These are phyloP conservation scores for Ernsta delagoae DNA, from an alignment of 2,888 invertebrate genomes.

Conservation along the genomic window DNA sequence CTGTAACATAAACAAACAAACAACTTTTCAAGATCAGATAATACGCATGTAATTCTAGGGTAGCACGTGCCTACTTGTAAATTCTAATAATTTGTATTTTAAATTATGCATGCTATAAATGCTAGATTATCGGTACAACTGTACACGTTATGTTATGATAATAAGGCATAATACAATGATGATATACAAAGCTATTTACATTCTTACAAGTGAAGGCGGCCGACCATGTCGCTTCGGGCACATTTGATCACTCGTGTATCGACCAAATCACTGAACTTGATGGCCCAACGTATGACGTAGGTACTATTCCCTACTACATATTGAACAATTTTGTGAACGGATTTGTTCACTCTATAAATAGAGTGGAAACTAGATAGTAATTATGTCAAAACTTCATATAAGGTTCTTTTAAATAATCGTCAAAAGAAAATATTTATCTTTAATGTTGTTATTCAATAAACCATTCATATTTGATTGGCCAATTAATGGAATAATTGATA, in stretches of 20 bases:
- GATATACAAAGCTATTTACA: conserved; percentile 66
- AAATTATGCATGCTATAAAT: conserved; percentile 59
- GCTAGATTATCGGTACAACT: conserved; percentile 52
- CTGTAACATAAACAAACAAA: conserved; percentile 73
- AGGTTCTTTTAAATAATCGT: no score
- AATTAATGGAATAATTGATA: neutral
- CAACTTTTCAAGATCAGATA: conserved; percentile 38
- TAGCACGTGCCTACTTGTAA: conserved; percentile 39
- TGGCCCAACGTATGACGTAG: conserved; percentile 1
- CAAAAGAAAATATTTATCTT: neutral
- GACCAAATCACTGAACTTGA: conserved; percentile 18
- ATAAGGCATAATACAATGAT: conserved; percentile 53
- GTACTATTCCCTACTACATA: neutral
- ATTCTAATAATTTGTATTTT: conserved; percentile 47
- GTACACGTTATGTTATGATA: conserved; percentile 54
- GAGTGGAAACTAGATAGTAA: neutral
- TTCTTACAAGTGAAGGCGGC: conserved; percentile 46
- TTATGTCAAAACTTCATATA: no score
- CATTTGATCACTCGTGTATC: conserved; percentile 17
- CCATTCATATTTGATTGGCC: neutral
- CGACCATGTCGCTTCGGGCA: conserved; percentile 9
- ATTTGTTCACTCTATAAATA: neutral
- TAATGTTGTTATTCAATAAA: neutral
- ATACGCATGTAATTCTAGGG: conserved; percentile 31
- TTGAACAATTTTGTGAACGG: neutral